Conservation (phyloP, 1,140 invertebrate genomes). For the Bombus pyrosoma region DNA sequence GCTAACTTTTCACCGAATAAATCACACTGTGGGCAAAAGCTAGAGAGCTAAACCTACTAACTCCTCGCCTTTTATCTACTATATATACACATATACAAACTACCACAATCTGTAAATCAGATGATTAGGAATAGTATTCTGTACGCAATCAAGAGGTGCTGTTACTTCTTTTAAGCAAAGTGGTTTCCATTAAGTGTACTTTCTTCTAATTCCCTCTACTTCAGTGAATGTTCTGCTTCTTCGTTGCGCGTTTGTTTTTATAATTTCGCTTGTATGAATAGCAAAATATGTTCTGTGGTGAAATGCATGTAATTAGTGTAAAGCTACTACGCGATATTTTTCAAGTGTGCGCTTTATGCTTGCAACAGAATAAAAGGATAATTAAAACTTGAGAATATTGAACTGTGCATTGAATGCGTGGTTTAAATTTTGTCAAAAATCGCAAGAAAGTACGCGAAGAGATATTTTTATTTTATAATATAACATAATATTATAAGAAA, state of each 20-base stretch:
- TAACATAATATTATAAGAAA: no score
- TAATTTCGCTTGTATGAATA: background rate
- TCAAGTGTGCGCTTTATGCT: no score
- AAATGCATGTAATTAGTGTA: background rate
- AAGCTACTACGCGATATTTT: background rate
- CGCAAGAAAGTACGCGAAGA: background rate
- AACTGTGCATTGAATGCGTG: background rate
- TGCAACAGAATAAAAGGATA: background rate
- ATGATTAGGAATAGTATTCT: no score
- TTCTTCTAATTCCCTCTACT: conserved; percentile 18
- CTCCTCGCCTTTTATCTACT: no score
- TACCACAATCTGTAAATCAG: no score
- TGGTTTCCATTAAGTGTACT: conserved; percentile 29
- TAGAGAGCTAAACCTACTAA: no score
- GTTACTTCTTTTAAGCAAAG: no score
- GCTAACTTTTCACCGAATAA: no score
- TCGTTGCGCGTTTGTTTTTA: background rate
- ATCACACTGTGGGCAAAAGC: no score
- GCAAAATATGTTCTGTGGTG: background rate
- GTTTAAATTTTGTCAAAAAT: background rate
- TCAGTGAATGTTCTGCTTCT: background rate
- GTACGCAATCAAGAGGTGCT: no score
- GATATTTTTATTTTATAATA: background rate
- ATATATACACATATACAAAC: no score
- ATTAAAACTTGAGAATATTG: background rate